Percentiles rank a stretch among this genome's conserved stretches.
phyloP scores from a whole-genome alignment of 2,888 invertebrate genomes.

The Drosophila peninsularis region DNA sequence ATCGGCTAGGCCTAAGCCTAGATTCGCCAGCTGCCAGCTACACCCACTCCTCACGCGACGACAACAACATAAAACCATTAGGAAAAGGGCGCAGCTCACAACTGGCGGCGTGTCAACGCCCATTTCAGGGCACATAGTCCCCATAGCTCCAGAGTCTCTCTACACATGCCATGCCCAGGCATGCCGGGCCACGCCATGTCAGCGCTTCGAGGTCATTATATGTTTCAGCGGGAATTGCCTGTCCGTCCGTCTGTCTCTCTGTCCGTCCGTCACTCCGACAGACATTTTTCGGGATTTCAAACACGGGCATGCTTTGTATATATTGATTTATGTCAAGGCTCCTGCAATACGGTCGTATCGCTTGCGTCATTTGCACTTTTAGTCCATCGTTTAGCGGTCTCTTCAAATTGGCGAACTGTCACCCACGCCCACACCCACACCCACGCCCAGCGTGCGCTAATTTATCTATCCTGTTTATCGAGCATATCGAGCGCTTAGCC shows the following conservation, averaged over 20 bases:
- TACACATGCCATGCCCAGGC: conserved; percentile 17
- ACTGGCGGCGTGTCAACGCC: conserved; percentile 67
- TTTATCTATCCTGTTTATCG: conserved; percentile 44
- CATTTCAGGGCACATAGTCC: conserved; percentile 38
- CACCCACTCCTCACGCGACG: conserved; percentile 9
- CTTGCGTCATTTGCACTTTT: conserved; percentile 75
- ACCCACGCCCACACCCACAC: not conserved
- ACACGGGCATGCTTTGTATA: conserved; percentile 28
- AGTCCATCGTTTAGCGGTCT: conserved; percentile 27
- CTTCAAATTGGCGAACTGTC: conserved; percentile 49
- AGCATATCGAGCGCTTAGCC: conserved; percentile 7
- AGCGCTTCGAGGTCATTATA: conserved; percentile 51
- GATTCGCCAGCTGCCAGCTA: conserved; percentile 9
- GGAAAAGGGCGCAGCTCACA: conserved; percentile 65
- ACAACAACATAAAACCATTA: conserved; percentile 76
- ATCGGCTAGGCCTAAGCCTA: conserved; percentile 41
- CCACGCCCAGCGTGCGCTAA: conserved; percentile 24
- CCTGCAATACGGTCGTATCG: conserved; percentile 20
- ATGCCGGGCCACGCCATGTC: not conserved
- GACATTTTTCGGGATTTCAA: conserved; percentile 60
- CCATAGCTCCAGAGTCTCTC: conserved; percentile 4
- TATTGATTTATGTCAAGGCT: conserved; percentile 62
- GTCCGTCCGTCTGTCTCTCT: too few species aligned
- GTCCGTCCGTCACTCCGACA: conserved; percentile 19
- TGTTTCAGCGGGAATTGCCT: conserved; percentile 49